Percentiles rank a stretch among this genome's conserved stretches.
phyloP scores from a whole-genome alignment of 1,140 invertebrate genomes.

The Musca domestica region DNA sequence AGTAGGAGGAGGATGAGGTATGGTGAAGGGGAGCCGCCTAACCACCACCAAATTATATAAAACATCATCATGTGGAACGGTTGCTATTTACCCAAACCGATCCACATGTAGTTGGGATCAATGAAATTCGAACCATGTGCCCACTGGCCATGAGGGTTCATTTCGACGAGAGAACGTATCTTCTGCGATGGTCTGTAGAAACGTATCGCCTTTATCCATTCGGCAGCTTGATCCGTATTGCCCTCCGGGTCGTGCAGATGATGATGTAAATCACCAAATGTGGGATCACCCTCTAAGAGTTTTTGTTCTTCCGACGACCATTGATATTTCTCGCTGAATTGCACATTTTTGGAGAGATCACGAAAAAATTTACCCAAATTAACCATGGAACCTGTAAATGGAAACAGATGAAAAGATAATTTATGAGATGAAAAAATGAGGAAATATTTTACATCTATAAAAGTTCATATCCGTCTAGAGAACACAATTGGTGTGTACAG shows the following conservation, averaged over 20 bases:
- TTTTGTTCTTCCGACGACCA: conserved; percentile 34
- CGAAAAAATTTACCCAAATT: conserved; percentile 50
- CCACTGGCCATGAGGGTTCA: conserved; percentile 47
- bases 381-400: conserved; percentile 47
- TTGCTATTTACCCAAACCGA: conserved; percentile 53
- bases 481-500: no score
- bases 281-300: conserved; percentile 43
- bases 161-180: conserved; percentile 45
- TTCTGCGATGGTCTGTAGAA: conserved; percentile 49
- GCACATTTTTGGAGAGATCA: conserved; percentile 44
- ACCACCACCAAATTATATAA: no score
- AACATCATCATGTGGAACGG: background rate
- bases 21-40: no score
- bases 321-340: conserved; percentile 41
- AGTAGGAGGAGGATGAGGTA: no score
- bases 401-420: background rate
- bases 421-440: no score
- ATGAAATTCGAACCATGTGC: conserved; percentile 43
- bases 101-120: conserved; percentile 53
- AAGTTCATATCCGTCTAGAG: no score
- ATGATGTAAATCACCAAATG: conserved; percentile 28
- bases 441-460: no score
- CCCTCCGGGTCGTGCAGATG: conserved; percentile 5
- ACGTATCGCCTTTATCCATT: conserved; percentile 34
- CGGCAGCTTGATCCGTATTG: conserved; percentile 24